These are phyloP conservation scores for Actias luna DNA, from an alignment of 2,888 invertebrate genomes.

Conservation along the genomic window DNA sequence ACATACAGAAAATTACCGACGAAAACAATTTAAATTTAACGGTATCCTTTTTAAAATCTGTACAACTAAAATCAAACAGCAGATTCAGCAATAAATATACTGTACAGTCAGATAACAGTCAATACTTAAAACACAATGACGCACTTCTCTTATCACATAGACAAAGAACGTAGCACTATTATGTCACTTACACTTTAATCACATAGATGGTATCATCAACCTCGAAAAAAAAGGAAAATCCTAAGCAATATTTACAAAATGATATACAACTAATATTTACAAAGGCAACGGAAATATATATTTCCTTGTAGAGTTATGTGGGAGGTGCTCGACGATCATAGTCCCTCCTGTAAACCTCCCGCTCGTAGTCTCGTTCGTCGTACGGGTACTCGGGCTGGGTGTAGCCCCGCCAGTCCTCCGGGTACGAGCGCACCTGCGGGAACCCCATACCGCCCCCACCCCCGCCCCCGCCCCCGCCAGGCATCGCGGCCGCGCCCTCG, in stretches of 20 bases:
- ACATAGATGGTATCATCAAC: slow-evolving; percentile 61
- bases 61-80: slow-evolving; percentile 71
- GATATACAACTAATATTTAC: slow-evolving; percentile 62
- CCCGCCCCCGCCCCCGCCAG: slow-evolving; percentile 66
- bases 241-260: slow-evolving; percentile 67
- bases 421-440: slow-evolving; percentile 65
- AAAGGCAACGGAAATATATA: slow-evolving; percentile 29
- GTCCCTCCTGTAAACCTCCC: slow-evolving; percentile 83
- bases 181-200: slow-evolving; percentile 76
- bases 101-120: slow-evolving; percentile 75
- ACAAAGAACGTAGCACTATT: slow-evolving; percentile 79
- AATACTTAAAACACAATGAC: slow-evolving; percentile 66
- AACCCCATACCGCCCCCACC: slow-evolving; percentile 78
- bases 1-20: slow-evolving; percentile 51
- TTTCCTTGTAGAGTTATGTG: slow-evolving; percentile 51
- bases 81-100: slow-evolving; percentile 77
- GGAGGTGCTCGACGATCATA: slow-evolving; percentile 85
- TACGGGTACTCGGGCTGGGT: slow-evolving; percentile 75
- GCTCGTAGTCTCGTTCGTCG: slow-evolving; percentile 79
- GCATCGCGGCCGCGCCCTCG: slow-evolving; percentile 67
- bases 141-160: slow-evolving; percentile 77
- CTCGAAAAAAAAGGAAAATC: slow-evolving; percentile 53
- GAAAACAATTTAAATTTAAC: slow-evolving; percentile 69
- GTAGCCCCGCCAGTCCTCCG: slow-evolving; percentile 78
- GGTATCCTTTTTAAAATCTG: slow-evolving; percentile 66